These are phyloP conservation scores for Hemichromis elongatus DNA, from an alignment of 2,113 vertebrate genomes.

Conservation along the genomic window DNA sequence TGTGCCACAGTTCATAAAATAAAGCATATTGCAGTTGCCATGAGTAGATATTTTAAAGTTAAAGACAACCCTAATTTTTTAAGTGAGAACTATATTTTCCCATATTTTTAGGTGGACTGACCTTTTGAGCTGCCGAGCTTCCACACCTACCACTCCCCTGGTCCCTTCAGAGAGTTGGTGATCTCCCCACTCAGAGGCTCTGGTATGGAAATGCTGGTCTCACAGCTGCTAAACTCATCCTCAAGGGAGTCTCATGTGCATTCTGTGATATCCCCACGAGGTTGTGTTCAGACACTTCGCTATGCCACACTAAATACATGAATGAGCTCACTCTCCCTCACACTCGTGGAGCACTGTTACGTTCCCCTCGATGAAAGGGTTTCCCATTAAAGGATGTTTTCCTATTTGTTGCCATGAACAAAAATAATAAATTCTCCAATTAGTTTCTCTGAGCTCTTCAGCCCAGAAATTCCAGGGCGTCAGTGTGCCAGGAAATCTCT, in stretches of 20 bases:
- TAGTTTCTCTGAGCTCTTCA: not conserved
- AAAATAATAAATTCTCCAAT: slow-evolving; percentile 16
- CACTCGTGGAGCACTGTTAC: not conserved
- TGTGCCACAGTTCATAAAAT: not conserved
- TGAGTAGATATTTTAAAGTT: not conserved
- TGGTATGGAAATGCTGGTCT: not conserved
- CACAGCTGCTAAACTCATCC: slow-evolving; percentile 67
- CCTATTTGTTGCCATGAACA: not conserved
- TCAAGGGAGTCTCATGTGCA: not conserved
- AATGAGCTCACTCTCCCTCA: not conserved
- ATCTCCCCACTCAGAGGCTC: not conserved
- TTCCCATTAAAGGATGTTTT: not conserved
- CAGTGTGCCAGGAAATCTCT: slow-evolving; percentile 20
- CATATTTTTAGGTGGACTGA: not conserved
- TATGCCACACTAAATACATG: not conserved
- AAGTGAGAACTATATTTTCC: not conserved
- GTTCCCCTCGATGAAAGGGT: not conserved
- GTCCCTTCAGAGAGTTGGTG: not conserved
- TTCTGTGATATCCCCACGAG: not conserved
- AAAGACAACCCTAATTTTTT: not conserved
- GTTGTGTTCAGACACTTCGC: slow-evolving; percentile 3
- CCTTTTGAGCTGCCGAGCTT: not conserved
- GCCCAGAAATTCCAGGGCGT: not conserved
- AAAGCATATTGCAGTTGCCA: not conserved
- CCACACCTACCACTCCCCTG: not conserved